Percentiles rank a stretch among this genome's conserved stretches.
Conservation (phyloP, 2,888 invertebrate genomes). For the Pristionchus arcanus region DNA sequence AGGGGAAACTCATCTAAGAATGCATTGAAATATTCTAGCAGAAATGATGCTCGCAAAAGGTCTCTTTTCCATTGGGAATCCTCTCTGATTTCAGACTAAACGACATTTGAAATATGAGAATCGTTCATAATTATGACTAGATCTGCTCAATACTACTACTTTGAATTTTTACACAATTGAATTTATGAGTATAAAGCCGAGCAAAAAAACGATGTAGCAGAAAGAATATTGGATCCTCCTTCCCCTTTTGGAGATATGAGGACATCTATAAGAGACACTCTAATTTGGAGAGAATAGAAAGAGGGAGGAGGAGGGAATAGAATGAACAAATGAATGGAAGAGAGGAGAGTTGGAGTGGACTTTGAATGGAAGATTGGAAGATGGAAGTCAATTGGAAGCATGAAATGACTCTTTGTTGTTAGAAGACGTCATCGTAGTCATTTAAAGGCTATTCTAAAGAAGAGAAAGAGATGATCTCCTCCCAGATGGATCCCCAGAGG, state of each 20-base stretch:
- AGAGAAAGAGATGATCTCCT: not conserved
- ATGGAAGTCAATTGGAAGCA: slow-evolving; percentile 1
- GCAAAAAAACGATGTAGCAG: slow-evolving; percentile 17
- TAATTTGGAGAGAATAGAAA: slow-evolving; percentile 35
- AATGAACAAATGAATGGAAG: slow-evolving; percentile 46
- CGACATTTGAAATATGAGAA: not conserved
- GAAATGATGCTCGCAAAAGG: not conserved
- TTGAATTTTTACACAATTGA: not conserved
- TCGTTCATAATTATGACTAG: not conserved
- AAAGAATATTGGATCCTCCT: not conserved
- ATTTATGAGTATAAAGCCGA: not conserved
- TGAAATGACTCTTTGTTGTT: not conserved
- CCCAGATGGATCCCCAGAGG: not conserved
- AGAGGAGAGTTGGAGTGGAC: slow-evolving; percentile 27
- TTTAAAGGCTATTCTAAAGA: not conserved
- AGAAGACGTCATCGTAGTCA: not conserved
- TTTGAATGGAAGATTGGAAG: slow-evolving; percentile 30
- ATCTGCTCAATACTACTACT: not conserved
- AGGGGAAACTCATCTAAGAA: not conserved
- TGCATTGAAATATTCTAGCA: slow-evolving; percentile 39
- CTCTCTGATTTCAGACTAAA: slow-evolving; percentile 21
- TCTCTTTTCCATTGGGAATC: not conserved
- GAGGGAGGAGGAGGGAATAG: slow-evolving; percentile 40
- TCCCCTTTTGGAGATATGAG: slow-evolving; percentile 35
- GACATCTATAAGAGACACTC: slow-evolving; percentile 45